Percentiles rank a stretch among this genome's conserved stretches.
Conservation (phyloP, 2,888 invertebrate species). For the Plagodis pulveraria region DNA sequence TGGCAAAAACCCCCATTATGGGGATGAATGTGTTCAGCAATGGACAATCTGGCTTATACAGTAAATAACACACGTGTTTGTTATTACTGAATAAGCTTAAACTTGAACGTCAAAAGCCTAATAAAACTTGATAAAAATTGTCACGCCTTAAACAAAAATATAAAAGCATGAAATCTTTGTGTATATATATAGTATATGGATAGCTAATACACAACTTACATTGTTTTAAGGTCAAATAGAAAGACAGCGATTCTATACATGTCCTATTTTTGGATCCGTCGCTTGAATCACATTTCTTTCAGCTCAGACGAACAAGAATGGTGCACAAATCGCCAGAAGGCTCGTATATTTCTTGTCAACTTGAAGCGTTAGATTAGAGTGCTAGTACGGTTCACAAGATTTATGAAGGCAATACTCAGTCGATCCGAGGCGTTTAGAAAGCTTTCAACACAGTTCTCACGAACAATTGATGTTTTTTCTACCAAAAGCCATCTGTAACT, state of each 20-base stretch:
- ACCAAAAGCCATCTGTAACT: too few species aligned
- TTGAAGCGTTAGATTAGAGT: constrained; percentile 67
- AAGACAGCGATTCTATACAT: constrained; percentile 17
- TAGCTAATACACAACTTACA: constrained; percentile 36
- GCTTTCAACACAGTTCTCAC: constrained; percentile 42
- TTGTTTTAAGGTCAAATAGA: constrained; percentile 45
- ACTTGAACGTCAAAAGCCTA: too few species aligned
- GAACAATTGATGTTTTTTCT: constrained; percentile 23
- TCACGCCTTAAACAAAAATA: too few species aligned
- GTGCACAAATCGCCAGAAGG: constrained; percentile 58
- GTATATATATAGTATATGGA: too few species aligned
- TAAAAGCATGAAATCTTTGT: constrained; percentile 6
- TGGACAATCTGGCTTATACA: too few species aligned
- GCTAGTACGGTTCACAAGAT: constrained; percentile 64
- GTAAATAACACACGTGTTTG: too few species aligned
- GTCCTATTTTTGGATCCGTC: constrained; percentile 23
- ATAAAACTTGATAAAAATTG: too few species aligned
- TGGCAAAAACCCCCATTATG: too few species aligned
- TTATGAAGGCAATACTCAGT: constrained; percentile 70
- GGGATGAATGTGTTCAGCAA: too few species aligned
- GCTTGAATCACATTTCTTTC: constrained; percentile 41
- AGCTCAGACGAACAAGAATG: constrained; percentile 47
- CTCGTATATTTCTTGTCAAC: constrained; percentile 67
- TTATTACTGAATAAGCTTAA: too few species aligned
- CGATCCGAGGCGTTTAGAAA: constrained; percentile 59